Evolutionary conservation across 2,888 invertebrate genomes (phyloP), one percentile per base, ranked within the genome.

Genomic region (Melangyna quadrimaculata): DNA sequence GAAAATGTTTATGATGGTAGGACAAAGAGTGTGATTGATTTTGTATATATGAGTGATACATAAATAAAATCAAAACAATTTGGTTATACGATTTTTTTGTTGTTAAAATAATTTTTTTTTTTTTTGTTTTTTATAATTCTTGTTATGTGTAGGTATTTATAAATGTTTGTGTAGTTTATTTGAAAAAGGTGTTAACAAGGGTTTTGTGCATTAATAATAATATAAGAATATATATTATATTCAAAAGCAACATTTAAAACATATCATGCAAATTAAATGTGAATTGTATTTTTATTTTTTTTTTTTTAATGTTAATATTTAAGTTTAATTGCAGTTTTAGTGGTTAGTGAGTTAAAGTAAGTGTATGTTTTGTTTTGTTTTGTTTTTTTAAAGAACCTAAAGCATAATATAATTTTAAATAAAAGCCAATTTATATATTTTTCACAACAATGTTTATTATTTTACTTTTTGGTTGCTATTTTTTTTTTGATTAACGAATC

Each of bases 241-340:
- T 40, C 32, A 55, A 63, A 79, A 69, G 37, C 79, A 45, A 84
- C 79, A 79, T 79, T 75, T 61, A 84, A 24, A 79, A 84, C 75
- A 75, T 67, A 27, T 77, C 84, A 79, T 84, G 84, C 84, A 32
- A 77, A 73, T 72, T 55, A 67, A 24, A 53, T 79, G 74, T 78
- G 19, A 63, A 74, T 61, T 43, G 17, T 6, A 35, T 63, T 17
- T 12, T 55, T 14, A 27, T 10, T 59, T 69, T 22, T 37, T 69
- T 22, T 37, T 45, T 57, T 24, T 40, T 53, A 35, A 19, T 35
- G 27, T 57, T 51, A 27, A 5, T 43, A n/a, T 17, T 17, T 2
- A 27, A 24, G 24, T 51, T 51, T 51, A 27, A 7, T 51, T 32
- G 35, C 22, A 12, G 51, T 37, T 61, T 72, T n/a, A 12, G 35